Conservation (phyloP, 2,888 invertebrate species). For the Cataglyphis albicans region DNA sequence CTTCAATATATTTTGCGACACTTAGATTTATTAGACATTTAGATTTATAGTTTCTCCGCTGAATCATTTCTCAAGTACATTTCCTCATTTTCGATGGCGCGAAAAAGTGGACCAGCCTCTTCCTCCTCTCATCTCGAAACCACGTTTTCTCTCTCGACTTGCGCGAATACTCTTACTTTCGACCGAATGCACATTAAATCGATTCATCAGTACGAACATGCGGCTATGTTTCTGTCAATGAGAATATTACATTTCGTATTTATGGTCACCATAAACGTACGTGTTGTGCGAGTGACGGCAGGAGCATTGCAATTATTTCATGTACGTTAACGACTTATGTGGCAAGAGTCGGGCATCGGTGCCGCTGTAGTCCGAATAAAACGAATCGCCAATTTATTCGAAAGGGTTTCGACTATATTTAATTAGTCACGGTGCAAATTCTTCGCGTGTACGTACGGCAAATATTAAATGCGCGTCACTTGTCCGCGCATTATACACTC, state of each 20-base stretch:
- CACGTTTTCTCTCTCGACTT: constrained; percentile 46
- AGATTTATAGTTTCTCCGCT: constrained; percentile 22
- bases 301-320: constrained; percentile 25
- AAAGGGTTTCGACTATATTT: not conserved
- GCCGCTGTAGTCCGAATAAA: not conserved
- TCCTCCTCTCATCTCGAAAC: constrained; percentile 23
- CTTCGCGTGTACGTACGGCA: no score
- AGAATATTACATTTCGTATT: constrained; percentile 26
- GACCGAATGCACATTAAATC: constrained; percentile 10
- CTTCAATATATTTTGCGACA: not conserved
- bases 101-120: constrained; percentile 58
- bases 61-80: constrained; percentile 20
- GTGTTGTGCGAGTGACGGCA: not conserved
- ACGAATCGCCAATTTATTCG: constrained; percentile 21
- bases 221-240: not conserved
- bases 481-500: not conserved
- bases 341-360: not conserved
- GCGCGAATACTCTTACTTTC: constrained; percentile 51
- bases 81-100: constrained; percentile 45
- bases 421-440: no score
- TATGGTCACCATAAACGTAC: constrained; percentile 12
- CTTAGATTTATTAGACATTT: not conserved
- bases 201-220: constrained; percentile 21
- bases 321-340: not conserved
- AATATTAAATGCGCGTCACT: not conserved